phyloP scores from a whole-genome alignment of 1,140 invertebrate genomes.

The Stegodyphus mimosarum region DNA sequence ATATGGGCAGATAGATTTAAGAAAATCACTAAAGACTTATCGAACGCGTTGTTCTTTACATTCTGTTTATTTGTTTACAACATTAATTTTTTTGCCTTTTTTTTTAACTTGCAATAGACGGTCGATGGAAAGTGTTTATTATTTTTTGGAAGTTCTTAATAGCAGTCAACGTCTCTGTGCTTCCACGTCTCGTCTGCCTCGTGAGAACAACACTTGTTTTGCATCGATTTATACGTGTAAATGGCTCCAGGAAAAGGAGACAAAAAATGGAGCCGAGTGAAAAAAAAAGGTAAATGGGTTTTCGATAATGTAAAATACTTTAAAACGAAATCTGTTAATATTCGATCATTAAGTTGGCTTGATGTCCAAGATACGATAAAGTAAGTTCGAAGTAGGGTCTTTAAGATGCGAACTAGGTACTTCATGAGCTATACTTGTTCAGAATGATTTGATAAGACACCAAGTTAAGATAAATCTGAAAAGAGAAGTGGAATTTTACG shows the following conservation, averaged over 20 bases:
- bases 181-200: background rate
- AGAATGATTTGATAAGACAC: too few relatives aligned
- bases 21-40: conserved; percentile 6
- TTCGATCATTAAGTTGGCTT: conserved; percentile 15
- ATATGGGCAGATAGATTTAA: background rate
- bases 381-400: conserved; percentile 1
- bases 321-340: conserved; percentile 49
- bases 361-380: background rate
- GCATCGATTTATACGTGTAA: background rate
- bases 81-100: background rate
- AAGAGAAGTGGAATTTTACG: too few relatives aligned
- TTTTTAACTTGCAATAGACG: background rate
- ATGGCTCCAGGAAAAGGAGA: background rate
- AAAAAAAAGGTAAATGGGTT: conserved; percentile 35
- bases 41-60: background rate
- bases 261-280: background rate
- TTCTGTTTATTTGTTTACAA: background rate
- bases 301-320: conserved; percentile 49
- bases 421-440: too few relatives aligned
- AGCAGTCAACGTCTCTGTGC: conserved; percentile 5
- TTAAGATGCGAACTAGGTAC: too few relatives aligned
- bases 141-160: conserved; percentile 18
- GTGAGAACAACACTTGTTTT: conserved; percentile 14
- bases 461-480: too few relatives aligned
- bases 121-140: conserved; percentile 25